These are phyloP conservation scores for Temnopleurus reevesii DNA, from an alignment of 53 echinoderm and acorn worm genomes.

Conservation along the genomic window DNA sequence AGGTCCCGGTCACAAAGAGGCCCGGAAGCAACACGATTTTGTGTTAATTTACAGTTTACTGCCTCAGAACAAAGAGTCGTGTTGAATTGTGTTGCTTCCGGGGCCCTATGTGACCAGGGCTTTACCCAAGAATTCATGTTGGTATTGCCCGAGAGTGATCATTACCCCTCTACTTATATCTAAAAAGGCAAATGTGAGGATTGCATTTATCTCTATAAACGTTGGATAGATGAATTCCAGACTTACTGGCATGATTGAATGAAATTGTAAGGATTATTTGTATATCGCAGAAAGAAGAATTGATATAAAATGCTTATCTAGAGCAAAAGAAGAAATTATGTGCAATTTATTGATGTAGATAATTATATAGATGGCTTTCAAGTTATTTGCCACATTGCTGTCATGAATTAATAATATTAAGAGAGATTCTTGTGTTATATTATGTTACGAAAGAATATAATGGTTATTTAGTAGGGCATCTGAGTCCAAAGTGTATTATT, in stretches of 20 bases:
- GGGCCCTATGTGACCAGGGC: background rate
- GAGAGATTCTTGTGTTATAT: background rate
- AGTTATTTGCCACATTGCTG: background rate
- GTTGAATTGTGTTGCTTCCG: no score
- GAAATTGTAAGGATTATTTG: background rate
- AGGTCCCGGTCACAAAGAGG: no score
- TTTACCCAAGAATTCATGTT: no score
- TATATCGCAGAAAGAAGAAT: background rate
- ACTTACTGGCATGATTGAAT: background rate
- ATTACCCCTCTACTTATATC: no score
- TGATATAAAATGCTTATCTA: background rate
- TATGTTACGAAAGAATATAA: background rate
- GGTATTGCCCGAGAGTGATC: no score
- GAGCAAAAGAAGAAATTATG: background rate
- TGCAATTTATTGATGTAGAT: slow-evolving; percentile 37
- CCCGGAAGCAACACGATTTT: no score
- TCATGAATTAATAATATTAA: background rate
- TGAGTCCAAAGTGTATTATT: background rate
- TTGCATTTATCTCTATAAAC: background rate
- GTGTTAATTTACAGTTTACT: no score
- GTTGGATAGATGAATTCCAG: background rate
- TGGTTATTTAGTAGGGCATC: background rate
- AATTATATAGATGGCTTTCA: background rate
- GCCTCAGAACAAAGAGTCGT: no score
- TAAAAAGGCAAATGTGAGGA: background rate